Evolutionary conservation across 2,797 vertebrate species (phyloP), one percentile per base, ranked within the genome.

Genomic region (Dendrocincla tyrannina): DNA sequence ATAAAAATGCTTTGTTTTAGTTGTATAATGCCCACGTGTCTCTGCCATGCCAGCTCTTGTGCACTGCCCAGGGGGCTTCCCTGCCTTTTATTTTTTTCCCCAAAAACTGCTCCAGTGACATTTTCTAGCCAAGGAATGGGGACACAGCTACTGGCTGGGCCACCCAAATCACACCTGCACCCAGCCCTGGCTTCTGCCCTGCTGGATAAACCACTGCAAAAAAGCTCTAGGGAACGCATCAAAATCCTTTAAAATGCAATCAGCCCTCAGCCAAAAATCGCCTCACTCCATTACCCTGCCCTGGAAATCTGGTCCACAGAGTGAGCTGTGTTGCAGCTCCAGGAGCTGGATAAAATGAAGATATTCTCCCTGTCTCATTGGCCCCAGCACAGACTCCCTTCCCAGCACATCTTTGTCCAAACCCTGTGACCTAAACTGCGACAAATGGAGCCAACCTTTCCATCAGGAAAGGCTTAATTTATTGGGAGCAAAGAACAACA

Each of bases 391-490:
- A 62, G 56, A 5, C 28, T 73, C 83, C 44, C 75, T 83, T 77
- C 90, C 69, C 69, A 2, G 68, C 87, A 95, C 53, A 39, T 75
- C 92, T 89, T 75, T 62, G 86, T 95, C 94, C 95, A 63, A 87
- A 64, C 37, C 23, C 88, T 1, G 85, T 97, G 97, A 97, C 97
- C 97, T 94, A 58, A 91, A 90, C 95, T 68, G 35, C 84, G 68
- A 89, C 82, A 32, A 25, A 90, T 23, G 73, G 50, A 87, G 53
- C 94, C 97, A 96, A 79, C 95, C 95, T 93, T 96, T 96, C 96
- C 96, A 94, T 97, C 97, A 97, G 64, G 95, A 96, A 94, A 95
- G 92, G 64, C 59, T 95, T 97, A 94, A 98, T 98, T 98, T 98
- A 98, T 97, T 37, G 96, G 46, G 47, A 74, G 93, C 91, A 66